Base-by-base conservation (phyloP, 2,113 vertebrate species). In the Ariopsis seemanni region DNA sequence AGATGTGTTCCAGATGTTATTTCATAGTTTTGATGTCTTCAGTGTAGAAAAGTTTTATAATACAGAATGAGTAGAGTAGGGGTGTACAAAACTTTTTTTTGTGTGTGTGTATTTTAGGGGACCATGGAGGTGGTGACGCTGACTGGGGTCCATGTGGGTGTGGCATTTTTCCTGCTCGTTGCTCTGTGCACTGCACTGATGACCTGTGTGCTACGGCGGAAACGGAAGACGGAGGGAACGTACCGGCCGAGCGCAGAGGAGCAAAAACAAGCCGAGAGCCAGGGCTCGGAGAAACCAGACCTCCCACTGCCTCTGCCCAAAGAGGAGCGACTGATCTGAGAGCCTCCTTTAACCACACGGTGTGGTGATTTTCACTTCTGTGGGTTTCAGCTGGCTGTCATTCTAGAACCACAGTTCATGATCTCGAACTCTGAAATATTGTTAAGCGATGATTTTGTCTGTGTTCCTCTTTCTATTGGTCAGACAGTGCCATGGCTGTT, bases 241-340 rank as follows among this genome's bases (percentile, higher is more conserved):
- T 98, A 98, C 91, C 91, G 92, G 71, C 97, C 97, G 62, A 96
- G 97, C 71, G 93, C 92, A 0, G 96, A 97, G 91, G 97, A 97
- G 93, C 94, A 89, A 90, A 96, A 93, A 71, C 96, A 97, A 92
- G 91, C 93, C 0, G 91, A 94, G 84, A 89, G 93, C 55, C 92
- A 92, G 0, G 92, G 93, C 0, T 87, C 92, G 1, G 95, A 96
- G 82, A 95, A 94, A 4, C 94, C 95, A 17, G 88, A 92, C 63
- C 94, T 96, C 84, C 90, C 93, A 3, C 80, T 97, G 7, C 97
- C 97, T 22, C 86, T 97, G 87, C 97, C 97, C 30, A 97, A 97
- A 2, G 95, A 96, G 88, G 97, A 98, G 83, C 93, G 97, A 86
- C 96, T 98, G 85, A 98, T 98, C 90, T 97, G 93, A 84, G 17